Evolutionary conservation across 2,888 invertebrate species (phyloP).

Genomic region (Lochmaea capreae): DNA sequence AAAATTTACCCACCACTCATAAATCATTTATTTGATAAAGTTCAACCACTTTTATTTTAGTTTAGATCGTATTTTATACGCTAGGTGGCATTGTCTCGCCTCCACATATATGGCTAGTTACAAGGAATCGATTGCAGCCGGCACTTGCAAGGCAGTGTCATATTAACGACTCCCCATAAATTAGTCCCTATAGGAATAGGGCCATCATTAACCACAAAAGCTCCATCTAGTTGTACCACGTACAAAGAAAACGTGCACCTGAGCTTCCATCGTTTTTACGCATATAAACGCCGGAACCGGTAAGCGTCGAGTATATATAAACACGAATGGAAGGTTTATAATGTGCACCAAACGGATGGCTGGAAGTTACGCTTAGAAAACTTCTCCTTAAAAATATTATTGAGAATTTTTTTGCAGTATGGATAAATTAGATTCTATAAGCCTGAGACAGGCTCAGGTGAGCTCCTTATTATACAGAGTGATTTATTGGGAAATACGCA

Average conservation of each 20-base stretch:
- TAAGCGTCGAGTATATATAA: background rate
- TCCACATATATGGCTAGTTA: background rate
- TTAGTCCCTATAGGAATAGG: constrained; percentile 22
- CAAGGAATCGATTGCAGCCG: background rate
- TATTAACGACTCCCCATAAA: constrained; percentile 26
- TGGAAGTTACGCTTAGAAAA: background rate
- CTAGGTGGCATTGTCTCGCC: too few relatives aligned
- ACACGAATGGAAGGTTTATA: background rate
- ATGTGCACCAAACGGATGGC: background rate
- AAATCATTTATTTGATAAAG: too few relatives aligned
- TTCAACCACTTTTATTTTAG: too few relatives aligned
- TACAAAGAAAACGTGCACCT: constrained; percentile 32
- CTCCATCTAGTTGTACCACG: constrained; percentile 26
- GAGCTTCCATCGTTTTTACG: constrained; percentile 14
- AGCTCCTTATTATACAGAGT: too few relatives aligned
- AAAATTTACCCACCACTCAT: too few relatives aligned
- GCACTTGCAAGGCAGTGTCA: constrained; percentile 9
- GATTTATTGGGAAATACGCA: too few relatives aligned
- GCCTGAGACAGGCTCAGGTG: too few relatives aligned
- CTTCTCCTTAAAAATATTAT: background rate
- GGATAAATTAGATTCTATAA: too few relatives aligned
- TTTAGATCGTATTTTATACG: too few relatives aligned
- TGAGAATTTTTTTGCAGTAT: background rate
- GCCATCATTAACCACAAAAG: constrained; percentile 28
- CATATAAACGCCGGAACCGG: background rate